phyloP scores from a whole-genome alignment of 2,113 vertebrate genomes.

The Pteruthius melanotis region DNA sequence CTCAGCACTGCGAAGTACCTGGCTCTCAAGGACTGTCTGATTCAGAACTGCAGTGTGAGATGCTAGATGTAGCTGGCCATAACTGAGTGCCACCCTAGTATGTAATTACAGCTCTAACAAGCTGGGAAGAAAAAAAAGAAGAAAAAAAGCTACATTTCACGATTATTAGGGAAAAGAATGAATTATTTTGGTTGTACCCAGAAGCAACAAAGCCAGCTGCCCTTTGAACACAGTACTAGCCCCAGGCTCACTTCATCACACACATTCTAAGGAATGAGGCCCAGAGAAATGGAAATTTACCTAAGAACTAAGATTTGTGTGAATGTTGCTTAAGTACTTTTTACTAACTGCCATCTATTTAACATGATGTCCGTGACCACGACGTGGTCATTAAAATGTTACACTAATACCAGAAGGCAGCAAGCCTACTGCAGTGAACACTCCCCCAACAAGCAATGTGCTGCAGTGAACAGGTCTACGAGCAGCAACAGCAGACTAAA shows the following conservation, averaged over 20 bases:
- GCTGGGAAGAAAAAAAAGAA: accelerated
- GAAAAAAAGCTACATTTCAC: neutral
- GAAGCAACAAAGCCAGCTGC: neutral
- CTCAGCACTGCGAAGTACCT: neutral
- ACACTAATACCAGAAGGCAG: neutral
- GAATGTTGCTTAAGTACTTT: neutral
- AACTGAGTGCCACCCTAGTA: neutral
- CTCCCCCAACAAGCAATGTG: neutral
- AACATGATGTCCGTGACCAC: neutral
- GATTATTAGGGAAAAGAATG: neutral
- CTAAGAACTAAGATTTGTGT: neutral
- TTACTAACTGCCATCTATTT: neutral
- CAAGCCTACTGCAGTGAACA: neutral
- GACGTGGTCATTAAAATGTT: neutral
- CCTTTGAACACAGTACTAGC: neutral
- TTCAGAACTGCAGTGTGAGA: neutral
- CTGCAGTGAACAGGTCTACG: neutral
- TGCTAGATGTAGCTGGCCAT: neutral
- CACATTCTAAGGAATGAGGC: neutral
- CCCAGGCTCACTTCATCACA: neutral
- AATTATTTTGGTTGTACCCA: neutral
- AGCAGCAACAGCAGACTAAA: neutral
- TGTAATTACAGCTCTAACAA: neutral
- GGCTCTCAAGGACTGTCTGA: neutral
- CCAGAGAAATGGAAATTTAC: neutral